Base-by-base conservation (phyloP, 2,888 invertebrate genomes). In the Lithophane socia region DNA sequence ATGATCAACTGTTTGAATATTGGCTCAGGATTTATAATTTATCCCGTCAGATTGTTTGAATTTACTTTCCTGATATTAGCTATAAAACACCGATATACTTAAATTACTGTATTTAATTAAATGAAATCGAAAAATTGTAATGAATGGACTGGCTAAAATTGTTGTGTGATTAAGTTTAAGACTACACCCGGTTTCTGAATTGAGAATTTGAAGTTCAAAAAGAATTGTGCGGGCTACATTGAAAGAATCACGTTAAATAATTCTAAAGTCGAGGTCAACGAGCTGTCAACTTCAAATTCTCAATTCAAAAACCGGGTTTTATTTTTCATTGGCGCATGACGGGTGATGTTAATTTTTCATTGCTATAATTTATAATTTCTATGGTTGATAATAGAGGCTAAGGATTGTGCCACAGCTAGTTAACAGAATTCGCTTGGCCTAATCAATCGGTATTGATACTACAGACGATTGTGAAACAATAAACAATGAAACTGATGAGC, bases 371-470 rank as follows among this genome's bases (percentile, higher is more conserved):
- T 67, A 42, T 68, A 78, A 75, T 85, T 83, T 66, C 13, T 75
- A 82, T 84, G 80, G 79, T 83, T 84, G 82, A 83, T 83, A 73
- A 73, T 79, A 86, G 79, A 86, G 71, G 74, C 77, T 86, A 89
- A 87, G 70, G 85, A 85, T 90, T 90, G 91, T 92, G 92, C 92
- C 92, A 92, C 86, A 88, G 88, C 87, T 91, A 90, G 83, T 87
- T 83, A 83, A 84, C 77, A 73, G 75, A 87, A 83, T 84, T 84
- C 69, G 92, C 92, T 92, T 92, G 89, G 87, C 89, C 88, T 90
- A 88, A 86, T 74, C 76, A 79, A 68, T 81, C 77, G 12, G 42
- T 69, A 67, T 82, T 70, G 66, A 70, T 69, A 24, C 18, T 65
- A 60, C 29, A 44, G 42, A 73, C 42, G 73, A 80, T 69, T 71